phyloP scores from a whole-genome alignment of 2,113 vertebrate species.

The Pyrgilauda ruficollis region DNA sequence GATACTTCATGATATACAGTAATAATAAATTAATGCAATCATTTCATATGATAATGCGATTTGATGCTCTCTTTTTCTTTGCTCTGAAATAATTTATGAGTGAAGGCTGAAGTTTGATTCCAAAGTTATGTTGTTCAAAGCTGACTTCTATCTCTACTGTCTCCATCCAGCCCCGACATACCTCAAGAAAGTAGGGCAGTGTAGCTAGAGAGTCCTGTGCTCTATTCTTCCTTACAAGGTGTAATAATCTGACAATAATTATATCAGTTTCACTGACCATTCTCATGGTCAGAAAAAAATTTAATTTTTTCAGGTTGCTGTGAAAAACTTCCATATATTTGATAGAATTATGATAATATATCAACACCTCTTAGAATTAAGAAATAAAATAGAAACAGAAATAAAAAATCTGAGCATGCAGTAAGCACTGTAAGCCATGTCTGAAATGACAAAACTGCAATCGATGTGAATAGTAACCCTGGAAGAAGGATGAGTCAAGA shows the following conservation, averaged over 20 bases:
- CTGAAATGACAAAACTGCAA: background rate
- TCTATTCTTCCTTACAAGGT: background rate
- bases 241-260: background rate
- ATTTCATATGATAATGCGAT: background rate
- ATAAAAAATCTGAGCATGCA: background rate
- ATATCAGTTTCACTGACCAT: background rate
- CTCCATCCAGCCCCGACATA: background rate
- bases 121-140: background rate
- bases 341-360: background rate
- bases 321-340: background rate
- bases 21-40: background rate
- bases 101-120: background rate
- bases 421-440: background rate
- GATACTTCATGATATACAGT: background rate
- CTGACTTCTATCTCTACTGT: background rate
- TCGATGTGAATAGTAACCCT: rapidly evolving
- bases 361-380: background rate
- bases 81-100: background rate
- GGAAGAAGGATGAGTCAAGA: background rate
- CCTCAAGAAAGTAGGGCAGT: background rate
- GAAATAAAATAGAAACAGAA: background rate
- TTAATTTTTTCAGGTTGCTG: background rate
- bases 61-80: background rate
- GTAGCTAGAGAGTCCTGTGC: background rate
- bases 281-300: background rate